Evolutionary conservation across 1,140 invertebrate genomes (phyloP), one percentile per base, ranked within the genome.

Genomic region (Pinna nobilis): DNA sequence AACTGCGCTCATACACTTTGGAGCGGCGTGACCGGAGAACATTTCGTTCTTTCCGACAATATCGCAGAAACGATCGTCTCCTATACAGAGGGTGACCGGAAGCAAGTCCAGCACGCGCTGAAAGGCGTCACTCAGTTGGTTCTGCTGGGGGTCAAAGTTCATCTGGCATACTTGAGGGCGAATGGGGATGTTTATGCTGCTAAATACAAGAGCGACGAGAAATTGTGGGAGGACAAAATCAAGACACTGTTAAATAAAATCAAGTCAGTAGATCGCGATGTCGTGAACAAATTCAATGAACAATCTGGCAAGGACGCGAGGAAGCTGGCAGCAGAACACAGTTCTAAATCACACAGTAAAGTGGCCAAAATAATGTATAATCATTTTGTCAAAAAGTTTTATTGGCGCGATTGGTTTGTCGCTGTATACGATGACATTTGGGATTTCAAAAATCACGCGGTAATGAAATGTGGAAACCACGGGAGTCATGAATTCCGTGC

Each of bases 341-440:
- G 18, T 28, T 23, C 25, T 15, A 15, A 6, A 4, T 23, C n/a
- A 18, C 25, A 53, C 1, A 15, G 13, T 15, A 18, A 25, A 15
- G 51, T 25, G 18, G 25, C 51, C n/a, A 25, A 25, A 4, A 25
- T 15, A 25, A 30, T 53, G 11, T 53, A 53, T 25, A 23, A 25
- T 25, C 25, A 53, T 11, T 15, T 53, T 15, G 32, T 13, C 18
- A 25, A 6, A 2, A 53, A 53, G 9, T 53, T 53, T 11, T 53
- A 53, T 30, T 53, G 51, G 51, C n/a, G 51, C n/a, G 32, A 53
- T 15, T 53, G 51, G 51, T 53, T 53, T 25, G 51, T 53, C 15
- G 51, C 51, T 25, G 51, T 53, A 13, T 53, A 53, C 20, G 9
- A 53, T 25, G 51, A 20, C 20, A 53, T 53, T 23, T n/a, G n/a